phyloP scores from a whole-genome alignment of 2,888 invertebrate species.

The Phaonia tiefii region DNA sequence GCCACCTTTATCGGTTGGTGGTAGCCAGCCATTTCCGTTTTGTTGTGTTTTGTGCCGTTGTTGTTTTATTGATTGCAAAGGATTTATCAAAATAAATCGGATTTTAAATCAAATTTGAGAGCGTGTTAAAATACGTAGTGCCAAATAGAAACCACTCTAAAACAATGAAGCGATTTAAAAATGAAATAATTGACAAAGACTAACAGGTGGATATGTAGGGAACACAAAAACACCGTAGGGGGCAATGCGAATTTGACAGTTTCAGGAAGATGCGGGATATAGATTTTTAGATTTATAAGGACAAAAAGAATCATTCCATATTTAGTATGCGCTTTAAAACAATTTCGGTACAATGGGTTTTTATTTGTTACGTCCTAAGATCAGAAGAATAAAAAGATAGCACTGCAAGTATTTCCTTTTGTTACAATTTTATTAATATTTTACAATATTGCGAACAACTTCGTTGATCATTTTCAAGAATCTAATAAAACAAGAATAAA shows the following conservation, averaged over 20 bases:
- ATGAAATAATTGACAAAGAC: constrained; percentile 19
- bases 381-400: too few relatives aligned
- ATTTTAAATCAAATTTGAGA: constrained; percentile 48
- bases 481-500: too few relatives aligned
- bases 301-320: too few relatives aligned
- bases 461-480: too few relatives aligned
- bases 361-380: too few relatives aligned
- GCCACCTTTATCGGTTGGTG: background rate
- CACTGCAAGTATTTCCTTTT: too few relatives aligned
- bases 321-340: too few relatives aligned
- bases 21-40: background rate
- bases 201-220: constrained; percentile 15
- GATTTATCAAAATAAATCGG: constrained; percentile 60
- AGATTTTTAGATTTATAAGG: too few relatives aligned
- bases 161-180: constrained; percentile 30
- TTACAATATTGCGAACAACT: too few relatives aligned
- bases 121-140: background rate
- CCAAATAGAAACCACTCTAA: constrained; percentile 2
- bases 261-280: too few relatives aligned
- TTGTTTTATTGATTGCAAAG: constrained; percentile 56
- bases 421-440: too few relatives aligned
- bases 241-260: constrained; percentile 2
- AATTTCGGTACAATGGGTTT: too few relatives aligned
- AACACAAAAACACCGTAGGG: background rate
- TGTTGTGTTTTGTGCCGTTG: constrained; percentile 9